phyloP scores from a whole-genome alignment of 2,888 invertebrate genomes.

The Willowsia nigromaculata region DNA sequence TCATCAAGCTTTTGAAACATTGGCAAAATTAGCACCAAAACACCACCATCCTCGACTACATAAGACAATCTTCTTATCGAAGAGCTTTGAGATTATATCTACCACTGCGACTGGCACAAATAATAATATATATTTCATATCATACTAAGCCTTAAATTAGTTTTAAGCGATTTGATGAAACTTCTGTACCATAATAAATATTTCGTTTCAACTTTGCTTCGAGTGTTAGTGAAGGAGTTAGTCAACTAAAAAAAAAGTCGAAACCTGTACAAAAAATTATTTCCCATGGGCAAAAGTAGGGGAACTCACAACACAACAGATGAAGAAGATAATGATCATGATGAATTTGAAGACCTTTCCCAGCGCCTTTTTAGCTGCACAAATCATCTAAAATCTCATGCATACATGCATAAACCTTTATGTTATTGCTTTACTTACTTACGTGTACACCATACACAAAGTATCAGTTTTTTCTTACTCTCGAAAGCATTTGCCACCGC shows the following conservation, averaged over 20 bases:
- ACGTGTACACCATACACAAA: no score
- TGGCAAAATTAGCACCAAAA: no score
- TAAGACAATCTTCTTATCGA: no score
- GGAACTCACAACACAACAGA: not conserved
- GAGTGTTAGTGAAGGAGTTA: slow-evolving; percentile 29
- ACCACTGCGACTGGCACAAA: not conserved
- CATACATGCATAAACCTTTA: no score
- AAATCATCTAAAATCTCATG: not conserved
- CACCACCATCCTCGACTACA: no score
- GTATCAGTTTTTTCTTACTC: not conserved
- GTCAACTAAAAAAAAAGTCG: slow-evolving; percentile 31
- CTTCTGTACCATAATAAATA: not conserved
- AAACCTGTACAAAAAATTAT: slow-evolving; percentile 59
- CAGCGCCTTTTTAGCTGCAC: slow-evolving; percentile 59
- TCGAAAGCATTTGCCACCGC: not conserved
- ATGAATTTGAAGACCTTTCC: slow-evolving; percentile 68
- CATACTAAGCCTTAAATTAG: not conserved
- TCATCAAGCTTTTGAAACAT: no score
- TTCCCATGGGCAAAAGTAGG: slow-evolving; percentile 66
- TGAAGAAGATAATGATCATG: slow-evolving; percentile 16
- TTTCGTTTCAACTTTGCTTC: not conserved
- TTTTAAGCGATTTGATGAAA: not conserved
- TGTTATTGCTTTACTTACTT: no score
- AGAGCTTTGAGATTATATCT: not conserved
- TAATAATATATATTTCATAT: not conserved